These are phyloP conservation scores for Rhadina sibilatrix DNA, from an alignment of 2,113 vertebrate species.

Conservation along the genomic window DNA sequence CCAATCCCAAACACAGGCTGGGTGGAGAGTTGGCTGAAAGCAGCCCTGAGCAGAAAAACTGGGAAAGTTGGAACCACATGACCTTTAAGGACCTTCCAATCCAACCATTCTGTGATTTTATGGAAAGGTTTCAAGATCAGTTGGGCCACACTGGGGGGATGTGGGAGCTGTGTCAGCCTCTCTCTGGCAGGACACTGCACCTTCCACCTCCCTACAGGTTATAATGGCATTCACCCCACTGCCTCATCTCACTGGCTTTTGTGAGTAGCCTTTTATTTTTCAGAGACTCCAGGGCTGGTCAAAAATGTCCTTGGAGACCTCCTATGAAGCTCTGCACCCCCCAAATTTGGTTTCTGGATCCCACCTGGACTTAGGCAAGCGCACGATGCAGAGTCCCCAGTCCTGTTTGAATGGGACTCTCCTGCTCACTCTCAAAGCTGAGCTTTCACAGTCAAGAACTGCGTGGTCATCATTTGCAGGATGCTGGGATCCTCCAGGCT, in stretches of 20 bases:
- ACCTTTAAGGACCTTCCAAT: background rate
- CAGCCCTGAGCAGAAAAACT: background rate
- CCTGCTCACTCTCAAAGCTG: background rate
- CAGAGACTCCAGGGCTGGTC: background rate
- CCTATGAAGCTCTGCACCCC: fast-evolving
- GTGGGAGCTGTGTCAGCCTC: background rate
- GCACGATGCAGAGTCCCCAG: background rate
- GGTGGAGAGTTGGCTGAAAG: background rate
- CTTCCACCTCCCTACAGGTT: background rate
- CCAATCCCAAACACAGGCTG: background rate
- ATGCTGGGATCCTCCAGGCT: background rate
- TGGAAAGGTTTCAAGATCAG: background rate
- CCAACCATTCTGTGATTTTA: background rate
- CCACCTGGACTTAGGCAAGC: background rate
- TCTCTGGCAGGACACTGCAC: background rate
- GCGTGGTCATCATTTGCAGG: background rate
- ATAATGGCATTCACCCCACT: background rate
- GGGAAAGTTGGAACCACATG: background rate
- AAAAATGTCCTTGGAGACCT: background rate
- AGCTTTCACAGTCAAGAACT: background rate
- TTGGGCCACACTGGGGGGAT: background rate
- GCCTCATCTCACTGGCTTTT: background rate
- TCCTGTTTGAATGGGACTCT: background rate
- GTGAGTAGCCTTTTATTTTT: background rate
- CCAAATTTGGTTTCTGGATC: background rate